phyloP scores from a whole-genome alignment of 2,113 vertebrate genomes.

The Prunella fulvescens region DNA sequence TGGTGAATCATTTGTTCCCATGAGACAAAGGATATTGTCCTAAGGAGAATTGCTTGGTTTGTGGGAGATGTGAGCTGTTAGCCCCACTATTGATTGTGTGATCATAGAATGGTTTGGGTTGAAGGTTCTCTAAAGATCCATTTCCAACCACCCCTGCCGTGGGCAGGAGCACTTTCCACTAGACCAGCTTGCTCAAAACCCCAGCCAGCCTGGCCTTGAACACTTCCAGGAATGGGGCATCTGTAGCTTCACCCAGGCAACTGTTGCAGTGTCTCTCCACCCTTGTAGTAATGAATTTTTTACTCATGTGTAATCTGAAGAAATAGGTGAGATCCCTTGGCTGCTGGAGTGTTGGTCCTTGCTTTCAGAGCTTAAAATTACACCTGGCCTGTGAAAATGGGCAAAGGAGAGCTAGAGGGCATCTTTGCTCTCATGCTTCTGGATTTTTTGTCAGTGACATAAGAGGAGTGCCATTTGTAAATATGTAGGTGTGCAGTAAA shows the following conservation, averaged over 20 bases:
- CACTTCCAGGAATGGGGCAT: background rate
- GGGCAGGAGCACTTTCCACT: background rate
- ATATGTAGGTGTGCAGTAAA: background rate
- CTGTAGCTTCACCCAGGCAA: background rate
- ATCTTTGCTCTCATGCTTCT: background rate
- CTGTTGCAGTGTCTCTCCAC: background rate
- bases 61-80: background rate
- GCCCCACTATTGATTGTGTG: background rate
- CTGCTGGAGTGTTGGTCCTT: background rate
- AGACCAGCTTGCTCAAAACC: background rate
- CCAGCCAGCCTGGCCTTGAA: background rate
- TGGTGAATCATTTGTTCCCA: no score
- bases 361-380: background rate
- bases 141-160: background rate
- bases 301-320: background rate
- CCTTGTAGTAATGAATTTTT: background rate
- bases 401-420: background rate
- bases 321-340: background rate
- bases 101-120: background rate
- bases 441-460: fast-evolving
- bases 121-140: background rate
- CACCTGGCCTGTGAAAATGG: background rate
- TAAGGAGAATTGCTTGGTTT: background rate
- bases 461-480: background rate
- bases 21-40: background rate